Evolutionary conservation across 2,113 vertebrate genomes (phyloP).

Genomic region (Leucosticte australis): DNA sequence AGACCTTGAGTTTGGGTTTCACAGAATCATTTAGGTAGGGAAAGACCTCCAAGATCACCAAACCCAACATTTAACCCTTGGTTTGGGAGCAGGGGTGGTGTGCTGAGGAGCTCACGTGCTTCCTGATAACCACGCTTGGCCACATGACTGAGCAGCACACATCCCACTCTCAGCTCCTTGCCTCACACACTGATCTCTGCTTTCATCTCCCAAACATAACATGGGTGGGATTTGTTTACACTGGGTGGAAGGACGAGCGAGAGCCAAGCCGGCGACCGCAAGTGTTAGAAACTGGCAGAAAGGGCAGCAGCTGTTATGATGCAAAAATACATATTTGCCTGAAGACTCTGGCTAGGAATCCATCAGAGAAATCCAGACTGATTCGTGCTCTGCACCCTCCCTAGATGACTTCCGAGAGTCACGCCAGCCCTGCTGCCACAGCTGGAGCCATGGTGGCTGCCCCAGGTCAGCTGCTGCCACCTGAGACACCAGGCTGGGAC

Average conservation of each 20-base stretch:
- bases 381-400: constrained; percentile 2
- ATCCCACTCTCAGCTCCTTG: not conserved
- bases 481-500: not conserved
- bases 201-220: constrained; percentile 13
- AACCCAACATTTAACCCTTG: not conserved
- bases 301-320: constrained; percentile 20
- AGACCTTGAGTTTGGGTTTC: not conserved
- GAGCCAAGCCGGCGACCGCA: not conserved
- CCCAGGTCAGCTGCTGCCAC: not conserved
- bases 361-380: constrained; percentile 3
- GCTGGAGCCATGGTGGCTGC: not conserved
- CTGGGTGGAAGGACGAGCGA: not conserved
- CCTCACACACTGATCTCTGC: not conserved
- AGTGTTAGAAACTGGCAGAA: constrained; percentile 13
- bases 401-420: not conserved
- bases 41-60: not conserved
- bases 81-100: not conserved
- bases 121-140: not conserved
- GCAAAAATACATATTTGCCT: constrained; percentile 22
- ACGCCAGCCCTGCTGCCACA: not conserved
- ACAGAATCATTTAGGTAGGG: not conserved
- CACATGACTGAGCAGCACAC: constrained; percentile 27
- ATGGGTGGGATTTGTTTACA: constrained; percentile 47
- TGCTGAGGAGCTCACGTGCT: not conserved
- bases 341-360: constrained; percentile 11